Conservation (phyloP, 1,140 invertebrate genomes). For the Aphis craccivora region DNA sequence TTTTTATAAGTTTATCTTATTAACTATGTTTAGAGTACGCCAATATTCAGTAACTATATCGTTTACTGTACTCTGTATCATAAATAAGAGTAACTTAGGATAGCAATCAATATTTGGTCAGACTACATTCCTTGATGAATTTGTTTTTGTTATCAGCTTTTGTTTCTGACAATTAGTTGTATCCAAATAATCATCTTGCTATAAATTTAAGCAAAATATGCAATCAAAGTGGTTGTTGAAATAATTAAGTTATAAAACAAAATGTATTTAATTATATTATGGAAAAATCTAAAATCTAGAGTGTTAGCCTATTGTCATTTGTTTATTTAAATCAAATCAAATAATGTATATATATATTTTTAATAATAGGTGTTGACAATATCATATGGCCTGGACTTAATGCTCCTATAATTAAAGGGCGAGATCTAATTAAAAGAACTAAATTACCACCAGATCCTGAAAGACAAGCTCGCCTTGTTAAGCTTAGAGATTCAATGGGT, state of each 20-base stretch:
- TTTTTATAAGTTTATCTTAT: background rate
- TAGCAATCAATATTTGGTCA: background rate
- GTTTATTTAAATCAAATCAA: background rate
- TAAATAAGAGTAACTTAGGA: background rate
- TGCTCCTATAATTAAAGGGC: slow-evolving; percentile 79
- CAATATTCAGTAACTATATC: background rate
- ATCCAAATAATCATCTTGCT: background rate
- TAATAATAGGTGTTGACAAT: slow-evolving; percentile 73
- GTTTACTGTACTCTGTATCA: background rate
- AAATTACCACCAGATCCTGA: slow-evolving; percentile 76
- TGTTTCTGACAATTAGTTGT: too few relatives aligned
- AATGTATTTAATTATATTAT: background rate
- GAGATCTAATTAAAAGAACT: slow-evolving; percentile 75
- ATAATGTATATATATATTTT: slow-evolving; percentile 25
- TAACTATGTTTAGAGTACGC: background rate
- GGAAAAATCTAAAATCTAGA: background rate
- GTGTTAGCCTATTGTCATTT: background rate
- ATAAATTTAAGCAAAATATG: background rate
- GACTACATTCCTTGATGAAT: background rate
- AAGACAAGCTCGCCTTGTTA: slow-evolving; percentile 73
- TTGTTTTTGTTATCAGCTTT: background rate
- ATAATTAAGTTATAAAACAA: background rate
- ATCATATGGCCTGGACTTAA: slow-evolving; percentile 94
- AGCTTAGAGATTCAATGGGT: slow-evolving; percentile 77
- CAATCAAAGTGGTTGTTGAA: background rate